Evolutionary conservation across 2,113 vertebrate genomes (phyloP).

Genomic region (Hassar affinis): DNA sequence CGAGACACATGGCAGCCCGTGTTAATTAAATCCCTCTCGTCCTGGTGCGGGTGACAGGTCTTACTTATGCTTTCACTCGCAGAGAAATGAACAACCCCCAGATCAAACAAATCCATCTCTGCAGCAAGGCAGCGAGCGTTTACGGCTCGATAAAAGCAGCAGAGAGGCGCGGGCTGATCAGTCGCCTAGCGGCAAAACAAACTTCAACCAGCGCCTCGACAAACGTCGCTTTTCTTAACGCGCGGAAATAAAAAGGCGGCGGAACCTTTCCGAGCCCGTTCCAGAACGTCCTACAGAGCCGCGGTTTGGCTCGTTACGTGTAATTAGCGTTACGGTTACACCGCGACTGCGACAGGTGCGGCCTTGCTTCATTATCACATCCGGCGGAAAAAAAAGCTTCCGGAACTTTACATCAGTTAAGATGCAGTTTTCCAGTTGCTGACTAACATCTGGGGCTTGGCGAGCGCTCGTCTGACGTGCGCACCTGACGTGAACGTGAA

Average conservation of each 20-base stretch:
- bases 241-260: too few relatives aligned
- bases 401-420: not conserved
- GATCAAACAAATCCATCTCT: constrained; percentile 56
- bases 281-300: not conserved
- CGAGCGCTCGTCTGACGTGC: not conserved
- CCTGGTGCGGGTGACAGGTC: constrained; percentile 65
- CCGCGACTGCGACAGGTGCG: not conserved
- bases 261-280: too few relatives aligned
- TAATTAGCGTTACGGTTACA: not conserved
- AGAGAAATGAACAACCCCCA: constrained; percentile 68
- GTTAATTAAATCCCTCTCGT: constrained; percentile 71
- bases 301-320: not conserved
- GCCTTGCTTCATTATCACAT: not conserved
- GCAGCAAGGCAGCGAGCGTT: constrained; percentile 50
- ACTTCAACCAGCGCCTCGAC: not conserved
- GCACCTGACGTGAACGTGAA: not conserved
- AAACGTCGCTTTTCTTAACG: not conserved
- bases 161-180: constrained; percentile 23
- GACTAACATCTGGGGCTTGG: not conserved
- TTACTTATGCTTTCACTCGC: constrained; percentile 67
- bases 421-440: not conserved
- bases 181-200: not conserved
- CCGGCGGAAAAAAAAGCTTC: not conserved
- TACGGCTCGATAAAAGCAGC: constrained; percentile 46
- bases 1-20: constrained; percentile 67